Evolutionary conservation across 2,888 invertebrate species (phyloP), one percentile per base, ranked within the genome.

Genomic region (Ectobius pallidus): DNA sequence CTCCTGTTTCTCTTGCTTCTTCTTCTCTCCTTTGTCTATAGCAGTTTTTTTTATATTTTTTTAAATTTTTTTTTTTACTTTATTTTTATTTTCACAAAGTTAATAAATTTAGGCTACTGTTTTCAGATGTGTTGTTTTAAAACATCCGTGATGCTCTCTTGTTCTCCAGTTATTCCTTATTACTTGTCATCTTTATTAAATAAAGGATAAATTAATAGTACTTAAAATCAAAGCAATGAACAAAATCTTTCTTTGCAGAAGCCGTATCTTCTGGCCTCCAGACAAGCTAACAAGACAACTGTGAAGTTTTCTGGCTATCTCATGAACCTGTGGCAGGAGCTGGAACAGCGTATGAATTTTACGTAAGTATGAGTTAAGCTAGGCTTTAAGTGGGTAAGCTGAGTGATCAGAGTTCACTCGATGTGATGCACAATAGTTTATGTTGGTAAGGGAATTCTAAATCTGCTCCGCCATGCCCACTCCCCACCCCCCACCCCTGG

Each of bases 351-450:
- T 25, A 52, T 52, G 52, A 52, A 52, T 25, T 52, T 52, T 18
- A 52, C 52, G 52, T 52, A 18, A 52, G 52, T 20, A 46, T 46
- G n/a, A n/a, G n/a, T n/a, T n/a, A n/a, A n/a, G n/a, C n/a, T n/a
- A n/a, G n/a, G n/a, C n/a, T n/a, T n/a, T n/a, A n/a, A n/a, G n/a
- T n/a, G n/a, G n/a, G n/a, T n/a, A n/a, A n/a, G n/a, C n/a, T n/a
- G n/a, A n/a, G 0, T 18, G n/a, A 44, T 44, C 2, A 7, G 1
- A 44, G 14, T 46, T 18, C 20, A 4, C n/a, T 20, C 3, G 7
- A 7, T 46, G 46, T 7, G 7, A 46, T 2, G n/a, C n/a, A n/a
- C n/a, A n/a, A n/a, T n/a, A n/a, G n/a, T n/a, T n/a, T n/a, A n/a
- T n/a, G n/a, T n/a, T n/a, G n/a, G n/a, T n/a, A n/a, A n/a, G n/a